Evolutionary conservation across 2,888 invertebrate genomes (phyloP), one percentile per base, ranked within the genome.

Genomic region (Coelopa pilipes): DNA sequence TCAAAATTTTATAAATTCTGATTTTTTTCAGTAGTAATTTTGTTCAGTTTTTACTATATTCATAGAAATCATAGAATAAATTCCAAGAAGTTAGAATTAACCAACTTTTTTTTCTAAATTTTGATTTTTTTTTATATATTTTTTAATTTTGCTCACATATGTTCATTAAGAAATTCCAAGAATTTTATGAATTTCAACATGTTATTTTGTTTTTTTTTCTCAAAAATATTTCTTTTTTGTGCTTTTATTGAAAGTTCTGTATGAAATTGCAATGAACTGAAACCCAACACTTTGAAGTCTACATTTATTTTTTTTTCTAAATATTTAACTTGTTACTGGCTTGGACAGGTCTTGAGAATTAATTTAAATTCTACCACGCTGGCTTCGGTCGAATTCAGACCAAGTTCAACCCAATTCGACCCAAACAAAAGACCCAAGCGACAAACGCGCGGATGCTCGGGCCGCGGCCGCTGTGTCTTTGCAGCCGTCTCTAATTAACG

Each of bases 341-440:
- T 59, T 34, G 34, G 7, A 34, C 7, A 34, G 4, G 34, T 4
- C 7, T 34, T 34, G 7, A 34, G 55, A 17, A 55, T 55, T 55
- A 24, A 59, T 59, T 59, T 4, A 59, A 59, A 59, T 19, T 59
- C 19, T 7, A 34, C 2, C 2, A 9, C 19, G 0, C 19, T 3
- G 19, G 11, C 21, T 21, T 21, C 11, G 17, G 19, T 21, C 24
- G 19, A 21, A 21, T 10, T 1, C 21, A 10, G 21, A 21, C 3
- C 11, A 21, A 10, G 60, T 21, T 10, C 15, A 45, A 45, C 12
- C 15, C 45, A n/a, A 69, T 21, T 10, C 15, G n/a, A 45, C 12
- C 15, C 45, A n/a, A 69, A 69, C 68, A 69, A 69, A 45, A 57
- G 34, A 53, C 34, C 50, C 15, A 24, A 19, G 50, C 21, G 50